phyloP scores from a whole-genome alignment of 1,140 invertebrate genomes.

The Pteromalus puparum region DNA sequence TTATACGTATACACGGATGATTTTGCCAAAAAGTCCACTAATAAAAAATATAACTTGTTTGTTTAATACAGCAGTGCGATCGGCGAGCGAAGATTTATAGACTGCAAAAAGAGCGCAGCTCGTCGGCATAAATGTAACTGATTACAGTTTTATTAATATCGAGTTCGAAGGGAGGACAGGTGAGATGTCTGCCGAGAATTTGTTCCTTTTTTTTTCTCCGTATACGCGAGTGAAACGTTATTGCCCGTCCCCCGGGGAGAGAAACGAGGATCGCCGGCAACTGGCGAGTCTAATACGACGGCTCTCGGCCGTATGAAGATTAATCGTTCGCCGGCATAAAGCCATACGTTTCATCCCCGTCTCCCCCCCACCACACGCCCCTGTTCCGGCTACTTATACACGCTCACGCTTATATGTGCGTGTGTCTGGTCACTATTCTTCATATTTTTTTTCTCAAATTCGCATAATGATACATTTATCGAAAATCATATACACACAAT shows the following conservation, averaged over 20 bases:
- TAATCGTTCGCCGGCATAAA: constrained; percentile 69
- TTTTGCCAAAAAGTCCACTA: no score
- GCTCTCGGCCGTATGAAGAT: constrained; percentile 66
- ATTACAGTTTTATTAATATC: constrained; percentile 51
- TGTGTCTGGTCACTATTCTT: not conserved
- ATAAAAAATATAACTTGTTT: no score
- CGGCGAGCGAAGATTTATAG: not conserved
- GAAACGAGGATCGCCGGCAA: constrained; percentile 56
- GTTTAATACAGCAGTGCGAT: not conserved
- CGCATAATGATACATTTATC: not conserved
- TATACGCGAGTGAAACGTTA: constrained; percentile 66
- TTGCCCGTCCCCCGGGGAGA: constrained; percentile 65
- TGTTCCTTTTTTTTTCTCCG: constrained; percentile 56
- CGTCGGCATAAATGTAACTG: constrained; percentile 31
- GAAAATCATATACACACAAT: not conserved
- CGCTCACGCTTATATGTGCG: constrained; percentile 11
- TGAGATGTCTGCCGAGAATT: constrained; percentile 42
- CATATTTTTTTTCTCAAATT: not conserved
- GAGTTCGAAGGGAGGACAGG: constrained; percentile 17
- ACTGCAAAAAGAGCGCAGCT: not conserved
- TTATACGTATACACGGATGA: not conserved
- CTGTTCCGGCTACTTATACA: not conserved
- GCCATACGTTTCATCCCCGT: constrained; percentile 56
- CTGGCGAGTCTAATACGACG: constrained; percentile 66
- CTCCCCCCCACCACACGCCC: not conserved